phyloP scores from a whole-genome alignment of 1,140 invertebrate genomes.

The Acromyrmex echinatior region DNA sequence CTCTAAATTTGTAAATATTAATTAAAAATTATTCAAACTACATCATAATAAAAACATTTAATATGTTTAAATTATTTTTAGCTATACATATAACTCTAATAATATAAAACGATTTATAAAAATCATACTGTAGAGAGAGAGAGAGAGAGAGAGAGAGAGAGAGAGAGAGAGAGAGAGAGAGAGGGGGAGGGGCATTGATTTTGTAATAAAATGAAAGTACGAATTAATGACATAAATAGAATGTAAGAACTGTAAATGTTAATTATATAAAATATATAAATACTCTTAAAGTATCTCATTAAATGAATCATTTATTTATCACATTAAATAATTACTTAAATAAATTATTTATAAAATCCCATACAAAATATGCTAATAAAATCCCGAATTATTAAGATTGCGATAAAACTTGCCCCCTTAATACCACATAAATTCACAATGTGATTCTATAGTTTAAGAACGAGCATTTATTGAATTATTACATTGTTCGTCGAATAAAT shows the following conservation, averaged over 20 bases:
- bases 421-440: background rate
- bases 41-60: background rate
- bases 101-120: background rate
- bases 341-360: background rate
- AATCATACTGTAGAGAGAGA: background rate
- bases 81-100: background rate
- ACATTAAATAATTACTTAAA: too few species aligned
- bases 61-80: background rate
- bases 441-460: background rate
- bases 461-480: constrained; percentile 16
- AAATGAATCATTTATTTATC: too few species aligned
- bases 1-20: background rate
- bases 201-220: background rate
- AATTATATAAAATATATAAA: background rate
- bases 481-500: background rate
- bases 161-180: too few species aligned
- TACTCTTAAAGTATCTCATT: too few species aligned
- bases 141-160: background rate
- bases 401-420: background rate
- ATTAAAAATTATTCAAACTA: background rate
- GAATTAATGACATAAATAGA: background rate
- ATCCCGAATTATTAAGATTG: background rate
- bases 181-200: background rate
- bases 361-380: background rate
- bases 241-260: background rate